Base-by-base conservation (phyloP, 2,888 invertebrate species). In the Chrysolina americana region DNA sequence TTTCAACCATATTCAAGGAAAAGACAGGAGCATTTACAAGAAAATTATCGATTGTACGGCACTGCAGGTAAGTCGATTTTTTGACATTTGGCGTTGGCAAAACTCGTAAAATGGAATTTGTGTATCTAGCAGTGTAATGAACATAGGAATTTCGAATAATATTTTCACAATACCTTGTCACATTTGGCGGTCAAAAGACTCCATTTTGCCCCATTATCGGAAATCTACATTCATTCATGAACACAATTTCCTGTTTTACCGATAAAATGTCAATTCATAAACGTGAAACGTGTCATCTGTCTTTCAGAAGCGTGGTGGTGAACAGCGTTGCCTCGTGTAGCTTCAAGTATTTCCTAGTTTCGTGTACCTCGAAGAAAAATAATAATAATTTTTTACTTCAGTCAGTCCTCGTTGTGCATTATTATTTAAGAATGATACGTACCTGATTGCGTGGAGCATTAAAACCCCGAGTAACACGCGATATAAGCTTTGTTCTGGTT, bases 1-100 rank as follows among this genome's bases (percentile, higher is more conserved):
- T 83, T 93, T 92, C 86, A 91, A 91, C 81, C 89, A 90, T 81
- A 88, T 89, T 62, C 87, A 87, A 75, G 87, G 87, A 64, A 87
- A 85, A 78, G 87, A 88, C 53, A 88, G 86, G 74, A 88, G 87
- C 81, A 88, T 89, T 83, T 87, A 86, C 74, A 88, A 87, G 83
- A 88, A 88, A 82, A 89, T 89, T 77, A 85, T 87, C 73, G 89
- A 89, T 83, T 89, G 88, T 80, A 88, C 88, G 21, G 87, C 88
- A 71, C 82, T 89, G 78, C 86, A 88, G 85, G 89, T 89, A 85
- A 85, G 84, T 79, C 53, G 65, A n/a, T 15, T n/a, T 48, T 21
- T 70, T 74, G 70, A 70, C 73, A 10, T 73, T 53, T 53, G 64
- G 53, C 69, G 53, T 41, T 28, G 44, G 62, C 19, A 11, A 21